Evolutionary conservation across 2,888 invertebrate species (phyloP).

Genomic region (Epistrophe eligans): DNA sequence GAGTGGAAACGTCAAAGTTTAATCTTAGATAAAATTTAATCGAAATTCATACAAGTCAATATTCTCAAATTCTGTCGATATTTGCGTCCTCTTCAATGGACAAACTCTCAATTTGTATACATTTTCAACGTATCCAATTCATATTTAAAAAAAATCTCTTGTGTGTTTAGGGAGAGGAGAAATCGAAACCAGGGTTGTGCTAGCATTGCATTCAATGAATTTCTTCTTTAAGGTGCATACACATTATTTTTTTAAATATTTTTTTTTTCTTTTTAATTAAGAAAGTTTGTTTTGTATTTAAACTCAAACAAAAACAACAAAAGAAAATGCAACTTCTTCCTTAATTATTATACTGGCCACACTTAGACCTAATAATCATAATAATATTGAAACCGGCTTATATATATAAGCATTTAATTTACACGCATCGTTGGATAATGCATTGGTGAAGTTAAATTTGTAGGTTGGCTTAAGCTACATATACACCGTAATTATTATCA

Average conservation of each 20-base stretch:
- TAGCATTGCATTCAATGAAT: not conserved
- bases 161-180: not conserved
- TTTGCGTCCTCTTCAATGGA: too few relatives aligned
- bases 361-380: conserved; percentile 58
- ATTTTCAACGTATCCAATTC: too few relatives aligned
- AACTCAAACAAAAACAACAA: conserved; percentile 8
- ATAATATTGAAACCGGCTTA: conserved; percentile 68
- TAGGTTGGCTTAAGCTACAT: conserved; percentile 8
- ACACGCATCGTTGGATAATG: conserved; percentile 72
- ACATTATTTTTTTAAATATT: not conserved
- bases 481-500: conserved; percentile 39
- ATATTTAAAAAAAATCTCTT: not conserved
- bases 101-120: too few relatives aligned
- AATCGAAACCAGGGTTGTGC: conserved; percentile 9
- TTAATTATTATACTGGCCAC: conserved; percentile 55
- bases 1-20: too few relatives aligned
- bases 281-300: not conserved
- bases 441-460: conserved; percentile 45
- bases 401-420: conserved; percentile 72
- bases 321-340: conserved; percentile 28
- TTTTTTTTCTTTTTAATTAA: conserved; percentile 9
- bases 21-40: too few relatives aligned
- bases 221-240: conserved; percentile 39
- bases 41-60: too few relatives aligned
- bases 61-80: too few relatives aligned